Evolutionary conservation across 2,888 invertebrate genomes (phyloP).

Genomic region (Dynastes tityus): DNA sequence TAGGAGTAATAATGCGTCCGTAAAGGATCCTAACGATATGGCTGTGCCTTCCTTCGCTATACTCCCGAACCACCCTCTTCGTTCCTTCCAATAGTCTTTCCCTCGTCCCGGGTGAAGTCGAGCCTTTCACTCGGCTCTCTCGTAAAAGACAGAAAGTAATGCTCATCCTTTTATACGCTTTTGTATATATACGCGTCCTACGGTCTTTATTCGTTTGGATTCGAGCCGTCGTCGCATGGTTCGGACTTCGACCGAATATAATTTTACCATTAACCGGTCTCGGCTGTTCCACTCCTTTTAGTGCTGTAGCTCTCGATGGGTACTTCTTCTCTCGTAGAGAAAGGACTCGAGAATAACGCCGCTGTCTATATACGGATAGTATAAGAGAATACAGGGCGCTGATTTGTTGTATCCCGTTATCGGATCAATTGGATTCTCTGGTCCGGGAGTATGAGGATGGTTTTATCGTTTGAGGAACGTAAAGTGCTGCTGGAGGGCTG

Average conservation of each 20-base stretch:
- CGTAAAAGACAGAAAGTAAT: conserved; percentile 20
- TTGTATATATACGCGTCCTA: background rate
- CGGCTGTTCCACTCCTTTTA: background rate
- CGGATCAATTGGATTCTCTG: conserved; percentile 23
- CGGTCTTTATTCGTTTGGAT: conserved; percentile 12
- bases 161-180: conserved; percentile 25
- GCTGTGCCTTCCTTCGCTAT: conserved; percentile 7
- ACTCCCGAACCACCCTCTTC: conserved; percentile 2
- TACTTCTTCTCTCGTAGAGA: background rate
- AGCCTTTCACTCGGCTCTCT: conserved; percentile 8
- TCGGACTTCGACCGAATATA: conserved; percentile 16
- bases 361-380: background rate
- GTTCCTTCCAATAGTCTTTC: background rate
- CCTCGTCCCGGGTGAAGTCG: background rate
- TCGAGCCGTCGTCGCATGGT: background rate
- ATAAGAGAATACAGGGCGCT: conserved; percentile 9
- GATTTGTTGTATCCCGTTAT: conserved; percentile 25
- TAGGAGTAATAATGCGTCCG: conserved; percentile 45
- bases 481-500: background rate
- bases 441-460: too few species aligned
- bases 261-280: conserved; percentile 11
- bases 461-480: background rate
- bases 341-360: background rate
- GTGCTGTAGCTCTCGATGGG: background rate
- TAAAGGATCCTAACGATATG: conserved; percentile 51